Percentiles rank a stretch among this genome's conserved stretches.
Conservation (phyloP, 2,888 invertebrate genomes). For the Lacanobia wlatinum region DNA sequence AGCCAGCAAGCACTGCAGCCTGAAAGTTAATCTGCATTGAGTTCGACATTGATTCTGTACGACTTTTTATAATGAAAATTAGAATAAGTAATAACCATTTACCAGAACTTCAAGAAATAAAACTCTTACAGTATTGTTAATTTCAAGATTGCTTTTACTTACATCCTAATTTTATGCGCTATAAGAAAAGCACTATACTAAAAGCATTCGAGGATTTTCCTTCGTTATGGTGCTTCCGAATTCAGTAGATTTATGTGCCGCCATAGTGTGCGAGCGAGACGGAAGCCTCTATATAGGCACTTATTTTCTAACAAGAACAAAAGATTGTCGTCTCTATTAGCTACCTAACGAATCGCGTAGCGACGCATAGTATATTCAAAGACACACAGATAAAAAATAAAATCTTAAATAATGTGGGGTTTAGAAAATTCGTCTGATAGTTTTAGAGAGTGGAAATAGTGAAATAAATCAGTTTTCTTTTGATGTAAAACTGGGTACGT, state of each 20-base stretch:
- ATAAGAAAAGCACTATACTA: slow-evolving; percentile 64
- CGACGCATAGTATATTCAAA: slow-evolving; percentile 72
- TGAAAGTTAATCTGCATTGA: neutral
- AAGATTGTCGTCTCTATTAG: slow-evolving; percentile 87
- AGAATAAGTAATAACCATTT: slow-evolving; percentile 6
- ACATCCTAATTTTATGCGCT: slow-evolving; percentile 55
- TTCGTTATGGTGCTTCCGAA: slow-evolving; percentile 65
- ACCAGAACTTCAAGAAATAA: slow-evolving; percentile 8
- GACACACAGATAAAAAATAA: slow-evolving; percentile 38
- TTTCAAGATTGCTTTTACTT: slow-evolving; percentile 55
- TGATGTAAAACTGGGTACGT: neutral
- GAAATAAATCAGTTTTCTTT: slow-evolving; percentile 22
- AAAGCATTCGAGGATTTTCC: slow-evolving; percentile 67
- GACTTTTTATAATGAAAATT: neutral
- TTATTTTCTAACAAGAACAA: slow-evolving; percentile 84
- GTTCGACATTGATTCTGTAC: neutral
- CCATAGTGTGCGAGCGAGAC: slow-evolving; percentile 75
- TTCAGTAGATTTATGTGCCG: slow-evolving; percentile 65
- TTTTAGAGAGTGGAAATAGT: neutral
- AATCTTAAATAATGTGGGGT: neutral
- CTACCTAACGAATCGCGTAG: slow-evolving; percentile 79
- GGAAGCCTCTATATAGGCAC: slow-evolving; percentile 72
- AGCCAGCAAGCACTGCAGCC: too few species aligned
- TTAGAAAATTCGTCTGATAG: neutral
- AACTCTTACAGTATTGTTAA: slow-evolving; percentile 19